Percentiles rank a stretch among this genome's conserved stretches.
Evolutionary conservation across 2,888 invertebrate genomes (phyloP).

Genomic region (Polyploca ridens): DNA sequence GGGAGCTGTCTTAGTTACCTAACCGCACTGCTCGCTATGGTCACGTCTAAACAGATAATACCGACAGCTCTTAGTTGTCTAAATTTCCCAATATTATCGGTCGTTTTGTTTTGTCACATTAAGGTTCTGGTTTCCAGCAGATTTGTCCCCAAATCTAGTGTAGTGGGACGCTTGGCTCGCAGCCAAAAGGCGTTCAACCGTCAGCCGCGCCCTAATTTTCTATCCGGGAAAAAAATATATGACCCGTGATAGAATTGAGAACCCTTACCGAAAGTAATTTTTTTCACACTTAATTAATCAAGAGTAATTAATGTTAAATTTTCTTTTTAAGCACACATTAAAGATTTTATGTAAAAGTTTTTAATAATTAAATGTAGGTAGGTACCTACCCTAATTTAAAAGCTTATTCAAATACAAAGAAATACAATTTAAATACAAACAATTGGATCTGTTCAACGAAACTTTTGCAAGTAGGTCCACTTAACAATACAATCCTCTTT

Average conservation of each 20-base stretch:
- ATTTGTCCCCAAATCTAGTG: slow-evolving; percentile 62
- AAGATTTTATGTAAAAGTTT: not conserved
- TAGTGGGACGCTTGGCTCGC: slow-evolving; percentile 60
- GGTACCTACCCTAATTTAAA: not conserved
- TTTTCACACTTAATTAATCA: slow-evolving; percentile 7
- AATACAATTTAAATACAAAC: slow-evolving; percentile 16
- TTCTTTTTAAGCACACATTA: not conserved
- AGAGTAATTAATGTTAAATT: not conserved
- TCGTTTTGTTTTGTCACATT: slow-evolving; percentile 46
- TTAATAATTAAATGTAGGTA: not conserved
- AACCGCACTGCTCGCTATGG: not conserved
- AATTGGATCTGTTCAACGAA: slow-evolving; percentile 7
- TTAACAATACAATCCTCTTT: slow-evolving; percentile 18
- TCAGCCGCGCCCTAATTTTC: slow-evolving; percentile 71
- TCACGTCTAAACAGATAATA: slow-evolving; percentile 3
- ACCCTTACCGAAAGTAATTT: slow-evolving; percentile 33
- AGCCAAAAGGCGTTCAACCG: slow-evolving; percentile 69
- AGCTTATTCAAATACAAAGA: slow-evolving; percentile 4
- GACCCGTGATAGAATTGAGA: slow-evolving; percentile 50
- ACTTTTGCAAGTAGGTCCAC: slow-evolving; percentile 8
- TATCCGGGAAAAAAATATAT: slow-evolving; percentile 62
- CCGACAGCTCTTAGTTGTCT: not conserved
- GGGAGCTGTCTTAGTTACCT: slow-evolving; percentile 3
- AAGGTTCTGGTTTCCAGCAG: slow-evolving; percentile 59
- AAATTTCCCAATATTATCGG: slow-evolving; percentile 34